Evolutionary conservation across 2,113 vertebrate species (phyloP).

Genomic region (Amblyopsis rosae): DNA sequence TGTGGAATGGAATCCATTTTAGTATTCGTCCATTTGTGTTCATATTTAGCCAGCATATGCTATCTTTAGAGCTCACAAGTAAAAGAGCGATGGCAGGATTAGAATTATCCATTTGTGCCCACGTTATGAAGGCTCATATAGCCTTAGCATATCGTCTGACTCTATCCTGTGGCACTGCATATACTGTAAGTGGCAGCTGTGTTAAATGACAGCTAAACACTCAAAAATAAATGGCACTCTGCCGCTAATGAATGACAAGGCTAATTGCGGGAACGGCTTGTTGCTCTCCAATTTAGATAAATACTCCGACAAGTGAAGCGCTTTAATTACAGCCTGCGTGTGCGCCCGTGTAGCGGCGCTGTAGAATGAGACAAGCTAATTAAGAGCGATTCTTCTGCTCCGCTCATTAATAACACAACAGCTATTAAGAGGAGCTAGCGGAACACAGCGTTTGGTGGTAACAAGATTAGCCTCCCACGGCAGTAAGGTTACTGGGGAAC

Average conservation of each 20-base stretch:
- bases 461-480: conserved; percentile 80
- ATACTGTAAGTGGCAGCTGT: conserved; percentile 30
- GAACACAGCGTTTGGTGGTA: conserved; percentile 85
- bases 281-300: conserved; percentile 91
- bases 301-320: conserved; percentile 93
- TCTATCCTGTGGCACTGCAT: conserved; percentile 15
- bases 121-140: too few relatives aligned
- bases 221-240: conserved; percentile 64
- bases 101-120: too few relatives aligned
- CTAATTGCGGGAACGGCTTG: conserved; percentile 81
- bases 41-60: too few relatives aligned
- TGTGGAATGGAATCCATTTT: too few relatives aligned
- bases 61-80: too few relatives aligned
- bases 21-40: too few relatives aligned
- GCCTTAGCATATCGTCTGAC: background rate
- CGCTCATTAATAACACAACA: conserved; percentile 98
- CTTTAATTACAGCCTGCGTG: conserved; percentile 95
- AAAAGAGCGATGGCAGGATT: too few relatives aligned
- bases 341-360: conserved; percentile 76
- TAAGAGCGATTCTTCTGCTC: conserved; percentile 93
- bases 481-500: conserved; percentile 47
- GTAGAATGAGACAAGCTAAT: conserved; percentile 97
- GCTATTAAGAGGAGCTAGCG: conserved; percentile 94
- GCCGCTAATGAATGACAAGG: conserved; percentile 72
- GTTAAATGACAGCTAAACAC: conserved; percentile 62